Base-by-base conservation (phyloP, 1,140 invertebrate species). In the Trichogramma pretiosum region DNA sequence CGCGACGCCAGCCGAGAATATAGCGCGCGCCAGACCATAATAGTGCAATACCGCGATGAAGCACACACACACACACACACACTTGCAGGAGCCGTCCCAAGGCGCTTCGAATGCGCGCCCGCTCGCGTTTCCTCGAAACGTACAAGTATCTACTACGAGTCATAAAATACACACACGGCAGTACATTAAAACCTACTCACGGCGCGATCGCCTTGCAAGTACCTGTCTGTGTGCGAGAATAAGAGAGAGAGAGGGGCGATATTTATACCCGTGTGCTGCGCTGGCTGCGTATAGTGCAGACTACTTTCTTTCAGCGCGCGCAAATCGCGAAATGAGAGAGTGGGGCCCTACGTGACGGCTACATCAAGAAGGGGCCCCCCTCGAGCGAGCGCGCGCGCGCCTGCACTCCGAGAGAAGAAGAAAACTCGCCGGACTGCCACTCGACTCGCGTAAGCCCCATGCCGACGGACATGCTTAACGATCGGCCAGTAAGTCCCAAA, bases 251-350 rank as follows among this genome's bases (percentile, higher is more conserved):
- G n/a, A n/a, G n/a, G n/a, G n/a, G n/a, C n/a, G n/a, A n/a, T n/a
- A n/a, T n/a, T n/a, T n/a, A n/a, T n/a, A n/a, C n/a, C n/a, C n/a
- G n/a, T n/a, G n/a, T n/a, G n/a, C n/a, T n/a, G n/a, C n/a, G n/a
- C n/a, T n/a, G n/a, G n/a, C n/a, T n/a, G n/a, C 24, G 11, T 28
- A 28, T 28, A 28, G 24, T 11, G 5, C 11, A 28, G 5, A 5
- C 24, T 28, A 28, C 56, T 57, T 61, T 62, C 51, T 52, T 53
- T 53, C 41, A 26, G 23, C 14, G 46, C 23, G 21, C 24, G 38
- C 23, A 11, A 28, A 13, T 4, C 23, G 38, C 16, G 16, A 18
- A 18, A 36, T 18, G 34, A 5, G 8, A 18, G 24, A 40, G 33
- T 38, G 47, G 48, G 48, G 37, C n/a, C n/a, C n/a, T n/a, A n/a